Percentiles rank a stretch among this genome's conserved stretches.
phyloP scores from a whole-genome alignment of 2,113 vertebrate genomes.

The Dolichotis patagonum region DNA sequence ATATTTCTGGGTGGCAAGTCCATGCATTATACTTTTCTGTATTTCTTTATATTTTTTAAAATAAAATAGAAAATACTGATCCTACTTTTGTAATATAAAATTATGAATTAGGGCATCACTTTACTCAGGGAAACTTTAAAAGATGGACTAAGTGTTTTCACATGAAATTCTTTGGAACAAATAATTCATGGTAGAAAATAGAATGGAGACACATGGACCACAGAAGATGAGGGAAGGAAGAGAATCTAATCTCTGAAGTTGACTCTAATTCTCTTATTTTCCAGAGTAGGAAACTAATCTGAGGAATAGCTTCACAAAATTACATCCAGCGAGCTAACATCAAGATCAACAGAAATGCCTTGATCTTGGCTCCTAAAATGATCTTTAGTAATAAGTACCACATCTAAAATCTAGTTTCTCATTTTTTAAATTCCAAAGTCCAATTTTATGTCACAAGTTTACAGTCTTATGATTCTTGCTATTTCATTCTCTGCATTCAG shows the following conservation, averaged over 20 bases:
- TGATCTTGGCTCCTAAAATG: neutral
- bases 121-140: neutral
- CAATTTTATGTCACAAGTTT: constrained; percentile 48
- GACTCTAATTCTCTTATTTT: neutral
- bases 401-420: constrained; percentile 3
- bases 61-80: neutral
- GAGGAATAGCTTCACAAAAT: neutral
- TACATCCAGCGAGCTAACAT: neutral
- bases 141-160: neutral
- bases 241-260: neutral
- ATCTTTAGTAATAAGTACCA: neutral
- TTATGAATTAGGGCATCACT: neutral
- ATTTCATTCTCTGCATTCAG: neutral
- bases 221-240: neutral
- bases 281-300: neutral
- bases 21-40: neutral
- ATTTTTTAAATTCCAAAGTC: constrained; percentile 52
- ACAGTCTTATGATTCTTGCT: constrained; percentile 25
- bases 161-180: neutral
- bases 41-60: constrained; percentile 51
- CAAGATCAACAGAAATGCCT: neutral
- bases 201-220: neutral
- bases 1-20: neutral
- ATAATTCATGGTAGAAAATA: neutral
- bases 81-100: neutral